phyloP scores from a whole-genome alignment of 2,797 vertebrate genomes.

The Lepilemur ruficaudatus region DNA sequence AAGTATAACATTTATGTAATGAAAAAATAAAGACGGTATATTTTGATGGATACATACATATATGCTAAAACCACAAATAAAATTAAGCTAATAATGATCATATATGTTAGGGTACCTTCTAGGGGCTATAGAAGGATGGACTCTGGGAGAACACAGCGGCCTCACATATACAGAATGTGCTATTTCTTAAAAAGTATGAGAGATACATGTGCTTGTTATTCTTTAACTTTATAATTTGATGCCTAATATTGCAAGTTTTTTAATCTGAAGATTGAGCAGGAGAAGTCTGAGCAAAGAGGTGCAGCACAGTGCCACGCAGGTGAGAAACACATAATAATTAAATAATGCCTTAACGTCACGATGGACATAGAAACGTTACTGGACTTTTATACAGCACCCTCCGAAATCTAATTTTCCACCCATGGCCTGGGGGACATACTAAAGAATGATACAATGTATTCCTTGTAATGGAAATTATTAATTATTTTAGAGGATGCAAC shows the following conservation, averaged over 20 bases:
- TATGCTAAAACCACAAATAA: neutral
- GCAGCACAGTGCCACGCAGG: neutral
- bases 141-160: neutral
- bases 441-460: neutral
- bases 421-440: neutral
- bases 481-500: neutral
- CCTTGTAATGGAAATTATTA: neutral
- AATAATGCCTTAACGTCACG: neutral
- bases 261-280: neutral
- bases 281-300: neutral
- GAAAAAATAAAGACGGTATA: neutral
- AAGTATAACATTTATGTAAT: neutral
- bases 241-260: neutral
- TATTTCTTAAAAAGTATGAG: neutral
- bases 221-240: neutral
- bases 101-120: neutral
- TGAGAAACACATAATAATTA: too few species aligned
- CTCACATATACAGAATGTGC: neutral
- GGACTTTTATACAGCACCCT: neutral
- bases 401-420: neutral
- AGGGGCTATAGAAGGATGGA: rapidly evolving
- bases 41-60: neutral
- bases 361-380: neutral
- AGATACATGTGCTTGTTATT: neutral
- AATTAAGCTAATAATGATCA: neutral